Conservation (phyloP, 2,797 vertebrate genomes). For the Trichosurus vulpecula region DNA sequence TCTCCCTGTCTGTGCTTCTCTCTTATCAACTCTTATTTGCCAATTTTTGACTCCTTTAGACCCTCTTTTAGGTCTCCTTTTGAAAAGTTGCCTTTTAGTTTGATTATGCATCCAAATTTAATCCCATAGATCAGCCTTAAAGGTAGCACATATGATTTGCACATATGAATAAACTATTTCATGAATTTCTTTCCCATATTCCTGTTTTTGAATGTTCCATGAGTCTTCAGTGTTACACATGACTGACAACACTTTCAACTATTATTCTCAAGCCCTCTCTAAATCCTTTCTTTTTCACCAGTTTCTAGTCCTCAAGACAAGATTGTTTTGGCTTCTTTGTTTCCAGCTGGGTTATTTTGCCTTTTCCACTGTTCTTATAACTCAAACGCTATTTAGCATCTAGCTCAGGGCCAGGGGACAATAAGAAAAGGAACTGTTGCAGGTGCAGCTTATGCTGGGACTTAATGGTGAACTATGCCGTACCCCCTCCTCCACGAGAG, state of each 20-base stretch:
- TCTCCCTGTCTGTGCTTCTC: too few relatives aligned
- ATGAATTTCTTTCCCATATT: too few relatives aligned
- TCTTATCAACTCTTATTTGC: background rate
- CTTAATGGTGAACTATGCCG: background rate
- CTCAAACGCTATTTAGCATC: background rate
- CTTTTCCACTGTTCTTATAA: background rate
- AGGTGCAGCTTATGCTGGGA: accelerated
- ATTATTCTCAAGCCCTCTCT: background rate
- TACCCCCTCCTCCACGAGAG: background rate
- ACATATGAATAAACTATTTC: background rate
- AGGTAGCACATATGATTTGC: background rate
- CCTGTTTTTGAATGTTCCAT: background rate
- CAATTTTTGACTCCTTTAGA: background rate
- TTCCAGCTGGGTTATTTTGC: background rate
- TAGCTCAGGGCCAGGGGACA: background rate
- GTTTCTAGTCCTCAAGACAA: background rate
- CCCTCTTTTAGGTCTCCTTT: background rate
- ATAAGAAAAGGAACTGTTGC: background rate
- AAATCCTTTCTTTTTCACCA: background rate
- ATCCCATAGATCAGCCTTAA: background rate
- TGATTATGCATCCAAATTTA: background rate
- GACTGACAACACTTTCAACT: too few relatives aligned
- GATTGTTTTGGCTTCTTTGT: background rate
- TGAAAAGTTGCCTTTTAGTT: background rate
- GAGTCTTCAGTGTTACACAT: background rate